Evolutionary conservation across 2,888 invertebrate species (phyloP).

Genomic region (Protula sp.): DNA sequence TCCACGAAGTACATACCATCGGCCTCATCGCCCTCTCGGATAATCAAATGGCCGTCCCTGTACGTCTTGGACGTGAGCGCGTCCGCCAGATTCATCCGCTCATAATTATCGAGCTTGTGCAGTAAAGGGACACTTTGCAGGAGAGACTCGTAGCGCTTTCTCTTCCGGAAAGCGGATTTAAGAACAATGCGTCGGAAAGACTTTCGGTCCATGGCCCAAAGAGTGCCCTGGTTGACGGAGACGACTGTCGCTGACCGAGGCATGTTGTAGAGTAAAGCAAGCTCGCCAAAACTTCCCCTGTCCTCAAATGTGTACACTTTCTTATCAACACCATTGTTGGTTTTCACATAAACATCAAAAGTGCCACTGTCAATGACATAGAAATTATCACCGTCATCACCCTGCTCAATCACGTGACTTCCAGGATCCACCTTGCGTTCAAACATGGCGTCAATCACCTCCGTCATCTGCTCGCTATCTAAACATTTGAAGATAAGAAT

Average conservation of each 20-base stretch:
- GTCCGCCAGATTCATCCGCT: conserved; percentile 53
- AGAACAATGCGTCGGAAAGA: conserved; percentile 52
- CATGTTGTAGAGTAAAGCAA: conserved; percentile 54
- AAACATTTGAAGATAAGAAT: conserved; percentile 50
- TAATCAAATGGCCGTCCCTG: conserved; percentile 43
- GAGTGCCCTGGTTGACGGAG: conserved; percentile 38
- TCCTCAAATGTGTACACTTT: conserved; percentile 50
- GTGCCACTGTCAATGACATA: conserved; percentile 53
- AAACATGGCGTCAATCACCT: conserved; percentile 54
- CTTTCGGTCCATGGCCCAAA: conserved; percentile 54
- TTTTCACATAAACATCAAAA: conserved; percentile 44
- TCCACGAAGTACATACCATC: conserved; percentile 54
- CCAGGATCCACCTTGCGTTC: conserved; percentile 46
- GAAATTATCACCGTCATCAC: conserved; percentile 54
- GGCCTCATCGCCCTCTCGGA: conserved; percentile 47
- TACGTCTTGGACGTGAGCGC: conserved; percentile 43
- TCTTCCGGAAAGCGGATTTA: conserved; percentile 51
- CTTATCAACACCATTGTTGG: conserved; percentile 38
- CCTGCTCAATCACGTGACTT: conserved; percentile 50
- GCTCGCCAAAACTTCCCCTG: conserved; percentile 52
- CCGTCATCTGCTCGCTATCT: conserved; percentile 51
- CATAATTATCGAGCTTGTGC: conserved; percentile 46
- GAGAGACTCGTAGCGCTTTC: conserved; percentile 50
- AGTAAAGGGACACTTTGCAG: conserved; percentile 49
- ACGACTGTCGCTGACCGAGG: conserved; percentile 52